Base-by-base conservation (phyloP, 1,140 invertebrate species). In the Drosophila carrolli region DNA sequence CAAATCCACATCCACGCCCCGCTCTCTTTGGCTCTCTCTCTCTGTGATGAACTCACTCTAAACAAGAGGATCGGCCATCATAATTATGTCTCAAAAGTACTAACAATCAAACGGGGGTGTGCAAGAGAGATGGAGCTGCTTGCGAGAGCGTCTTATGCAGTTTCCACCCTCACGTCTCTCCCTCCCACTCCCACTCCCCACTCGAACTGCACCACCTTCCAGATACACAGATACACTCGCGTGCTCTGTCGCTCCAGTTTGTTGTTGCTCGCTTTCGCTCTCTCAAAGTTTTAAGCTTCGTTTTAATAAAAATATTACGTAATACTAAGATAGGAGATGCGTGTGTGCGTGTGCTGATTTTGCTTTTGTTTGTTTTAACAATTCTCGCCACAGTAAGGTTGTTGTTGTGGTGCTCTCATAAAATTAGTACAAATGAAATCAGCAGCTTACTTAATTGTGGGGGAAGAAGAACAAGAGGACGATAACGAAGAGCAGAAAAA, bases 251-350 rank as follows among this genome's bases (percentile, higher is more conserved):
- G 47, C 62, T 74, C 60, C 62, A 62, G 75, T 74, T 78, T 75
- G 79, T 77, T 80, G 29, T 73, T 75, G 70, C 47, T 43, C 51
- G 27, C 78, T 53, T 57, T 62, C 55, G 35, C 59, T 51, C 47
- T 62, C 54, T 58, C 70, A 67, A 65, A 82, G 80, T 80, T 77
- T 88, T 67, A 89, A 88, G 84, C 84, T 88, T 84, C 84, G 81
- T 84, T 89, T 88, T 90, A 83, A 63, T 81, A 79, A 88, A 89
- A 89, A 89, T 84, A 88, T 88, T 88, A 88, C 84, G 84, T 88
- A 88, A 88, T 88, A 88, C 77, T 71, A 84, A 84, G 71, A 88
- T 84, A 89, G 65, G 71, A 88, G 66, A 74, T 43, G 23, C 44
- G 53, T 76, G 55, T 73, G 61, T 47, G 44, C 46, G 50, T 76